Conservation (phyloP, 2,888 invertebrate genomes). For the Mythimna vitellina region DNA sequence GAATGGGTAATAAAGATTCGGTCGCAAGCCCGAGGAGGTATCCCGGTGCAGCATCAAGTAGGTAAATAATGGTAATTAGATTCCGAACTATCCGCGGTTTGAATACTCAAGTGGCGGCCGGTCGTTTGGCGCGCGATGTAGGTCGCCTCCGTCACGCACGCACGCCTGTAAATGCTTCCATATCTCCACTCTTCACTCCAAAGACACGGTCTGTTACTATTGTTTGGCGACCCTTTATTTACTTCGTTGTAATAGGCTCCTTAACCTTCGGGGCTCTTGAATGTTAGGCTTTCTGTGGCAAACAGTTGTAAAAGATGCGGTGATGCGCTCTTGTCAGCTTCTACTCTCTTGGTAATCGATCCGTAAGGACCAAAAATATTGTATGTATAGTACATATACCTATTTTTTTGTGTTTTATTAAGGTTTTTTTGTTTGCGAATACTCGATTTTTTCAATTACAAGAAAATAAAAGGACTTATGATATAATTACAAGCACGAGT, state of each 20-base stretch:
- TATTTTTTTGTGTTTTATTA: background rate
- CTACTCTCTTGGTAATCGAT: constrained; percentile 5
- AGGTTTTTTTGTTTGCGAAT: background rate
- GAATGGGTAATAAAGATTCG: constrained; percentile 22
- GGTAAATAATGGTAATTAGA: constrained; percentile 84
- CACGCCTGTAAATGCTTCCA: constrained; percentile 67
- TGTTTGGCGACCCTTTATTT: constrained; percentile 71
- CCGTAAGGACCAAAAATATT: background rate
- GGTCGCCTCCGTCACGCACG: constrained; percentile 81
- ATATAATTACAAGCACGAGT: background rate
- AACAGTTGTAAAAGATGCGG: background rate
- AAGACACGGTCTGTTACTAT: constrained; percentile 72
- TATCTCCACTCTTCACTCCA: constrained; percentile 65
- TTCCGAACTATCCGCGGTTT: constrained; percentile 75
- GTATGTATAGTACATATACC: too few relatives aligned
- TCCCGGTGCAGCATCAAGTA: constrained; percentile 71
- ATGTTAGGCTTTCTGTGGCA: constrained; percentile 30
- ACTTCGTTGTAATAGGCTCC: constrained; percentile 41
- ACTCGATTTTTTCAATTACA: background rate
- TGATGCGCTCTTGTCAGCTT: constrained; percentile 14
- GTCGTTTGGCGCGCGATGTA: constrained; percentile 73
- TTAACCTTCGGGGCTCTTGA: constrained; percentile 36
- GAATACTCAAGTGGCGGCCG: constrained; percentile 77
- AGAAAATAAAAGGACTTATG: too few relatives aligned
- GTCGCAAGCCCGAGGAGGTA: constrained; percentile 34